phyloP scores from a whole-genome alignment of 1,140 invertebrate species.

The Microplitis mediator region DNA sequence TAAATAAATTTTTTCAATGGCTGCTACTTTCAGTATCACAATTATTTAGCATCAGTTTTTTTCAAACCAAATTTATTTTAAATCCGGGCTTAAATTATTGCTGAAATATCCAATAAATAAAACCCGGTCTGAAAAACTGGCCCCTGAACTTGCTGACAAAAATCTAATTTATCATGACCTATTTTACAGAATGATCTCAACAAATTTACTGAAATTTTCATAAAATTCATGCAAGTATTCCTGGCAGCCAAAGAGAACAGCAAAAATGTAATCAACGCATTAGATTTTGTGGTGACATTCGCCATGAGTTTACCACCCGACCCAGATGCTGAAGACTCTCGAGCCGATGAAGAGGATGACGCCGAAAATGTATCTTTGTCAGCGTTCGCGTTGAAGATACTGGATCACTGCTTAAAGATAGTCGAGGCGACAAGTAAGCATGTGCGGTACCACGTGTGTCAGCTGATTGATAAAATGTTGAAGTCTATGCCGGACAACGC shows the following conservation, averaged over 20 bases:
- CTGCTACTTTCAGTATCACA: no score
- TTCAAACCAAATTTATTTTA: no score
- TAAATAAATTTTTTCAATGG: no score
- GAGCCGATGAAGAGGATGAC: slow-evolving; percentile 38
- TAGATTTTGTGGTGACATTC: slow-evolving; percentile 67
- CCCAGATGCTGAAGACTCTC: slow-evolving; percentile 1
- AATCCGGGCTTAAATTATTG: no score
- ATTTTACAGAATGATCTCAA: slow-evolving; percentile 43
- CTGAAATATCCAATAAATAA: neutral
- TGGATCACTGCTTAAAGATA: slow-evolving; percentile 45
- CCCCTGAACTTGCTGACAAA: neutral
- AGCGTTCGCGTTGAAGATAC: slow-evolving; percentile 43
- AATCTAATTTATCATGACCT: slow-evolving; percentile 13
- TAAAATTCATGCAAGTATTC: slow-evolving; percentile 42
- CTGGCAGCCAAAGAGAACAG: slow-evolving; percentile 50
- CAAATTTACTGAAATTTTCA: slow-evolving; percentile 43
- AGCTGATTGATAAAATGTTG: slow-evolving; percentile 76
- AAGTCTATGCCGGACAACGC: slow-evolving; percentile 77
- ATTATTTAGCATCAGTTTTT: no score
- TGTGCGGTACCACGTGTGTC: slow-evolving; percentile 75
- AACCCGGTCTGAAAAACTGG: no score
- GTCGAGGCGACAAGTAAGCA: slow-evolving; percentile 68
- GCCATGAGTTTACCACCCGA: slow-evolving; percentile 47
- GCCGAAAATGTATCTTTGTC: slow-evolving; percentile 28
- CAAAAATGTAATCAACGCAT: slow-evolving; percentile 59